A percentile compares a stretch with the other conserved stretches of the same genome.
Evolutionary conservation across 2,888 invertebrate genomes (phyloP).

Genomic region (Cheilosia vernalis): DNA sequence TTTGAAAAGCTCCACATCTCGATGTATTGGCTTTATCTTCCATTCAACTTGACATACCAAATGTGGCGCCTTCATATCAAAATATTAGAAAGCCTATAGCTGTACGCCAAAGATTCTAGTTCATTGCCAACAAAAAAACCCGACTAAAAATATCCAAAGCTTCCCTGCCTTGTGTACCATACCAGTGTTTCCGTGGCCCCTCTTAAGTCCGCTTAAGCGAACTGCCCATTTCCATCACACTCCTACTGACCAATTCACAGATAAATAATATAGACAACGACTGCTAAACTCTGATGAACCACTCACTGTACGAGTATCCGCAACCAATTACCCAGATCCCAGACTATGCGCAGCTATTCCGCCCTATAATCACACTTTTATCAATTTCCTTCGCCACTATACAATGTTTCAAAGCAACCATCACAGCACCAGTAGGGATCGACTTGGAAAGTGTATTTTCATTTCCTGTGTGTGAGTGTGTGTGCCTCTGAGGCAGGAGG

Average conservation of each 20-base stretch:
- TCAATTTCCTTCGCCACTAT: slow-evolving; percentile 61
- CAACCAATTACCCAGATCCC: slow-evolving; percentile 27
- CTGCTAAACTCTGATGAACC: slow-evolving; percentile 25
- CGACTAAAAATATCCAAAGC: too few relatives aligned
- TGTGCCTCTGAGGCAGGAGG: slow-evolving; percentile 54
- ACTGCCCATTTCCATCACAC: too few relatives aligned
- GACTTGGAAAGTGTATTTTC: slow-evolving; percentile 21
- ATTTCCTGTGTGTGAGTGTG: background rate
- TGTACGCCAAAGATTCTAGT: too few relatives aligned
- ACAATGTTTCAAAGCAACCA: slow-evolving; percentile 41
- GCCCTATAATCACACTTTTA: slow-evolving; percentile 75
- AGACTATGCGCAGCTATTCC: slow-evolving; percentile 41
- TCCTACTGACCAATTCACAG: background rate
- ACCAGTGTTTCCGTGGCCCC: too few relatives aligned
- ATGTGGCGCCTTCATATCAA: too few relatives aligned
- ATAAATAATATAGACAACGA: slow-evolving; percentile 35
- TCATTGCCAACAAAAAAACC: too few relatives aligned
- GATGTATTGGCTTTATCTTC: too few relatives aligned
- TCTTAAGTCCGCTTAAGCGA: too few relatives aligned
- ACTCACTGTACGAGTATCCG: slow-evolving; percentile 1
- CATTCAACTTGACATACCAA: too few relatives aligned
- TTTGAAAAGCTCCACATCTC: too few relatives aligned
- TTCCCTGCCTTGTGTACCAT: too few relatives aligned
- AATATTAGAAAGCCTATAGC: too few relatives aligned
- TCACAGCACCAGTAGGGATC: background rate